Evolutionary conservation across 2,888 invertebrate species (phyloP), one percentile per base, ranked within the genome.

Genomic region (Spilosoma lubricipeda): DNA sequence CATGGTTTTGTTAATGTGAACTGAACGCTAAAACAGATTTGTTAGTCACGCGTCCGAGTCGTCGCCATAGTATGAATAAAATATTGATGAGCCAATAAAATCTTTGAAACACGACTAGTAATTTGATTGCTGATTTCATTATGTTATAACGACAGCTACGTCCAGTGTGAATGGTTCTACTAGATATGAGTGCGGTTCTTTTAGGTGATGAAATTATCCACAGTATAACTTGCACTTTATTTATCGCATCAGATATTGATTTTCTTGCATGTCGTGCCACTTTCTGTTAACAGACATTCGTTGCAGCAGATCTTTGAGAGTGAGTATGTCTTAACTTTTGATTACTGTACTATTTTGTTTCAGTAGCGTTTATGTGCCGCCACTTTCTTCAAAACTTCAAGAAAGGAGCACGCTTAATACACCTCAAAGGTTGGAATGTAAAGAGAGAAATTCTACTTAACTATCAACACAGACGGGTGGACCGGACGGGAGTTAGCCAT

Each of bases 11-110:
- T 85, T 85, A 81, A 85, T 79, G 78, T 81, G 79, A 83, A 81
- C 81, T 84, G 86, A 86, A 87, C 82, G 82, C 84, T 87, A 83
- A 86, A 86, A 84, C 83, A 80, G 86, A 85, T 85, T 84, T 84
- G 84, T 87, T 85, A 80, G 87, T 86, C 86, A 87, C 86, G 86
- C 81, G 39, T 56, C 75, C 56, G 64, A 72, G 77, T 73, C 73
- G 76, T 75, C 80, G 70, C 80, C 66, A 73, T 78, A 79, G 75
- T 80, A 79, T 80, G 77, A 82, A 80, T 85, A 81, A 80, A 85
- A 86, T 86, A 82, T 85, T 83, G 84, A 85, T 82, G 83, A 86
- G 82, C 79, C 74, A 85, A 82, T 85, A 85, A 83, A 82, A 79
- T 78, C 69, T 80, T 82, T 72, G 74, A 70, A 81, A 83, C 64